These are phyloP conservation scores for Glyphotaelius pellucidus DNA, from an alignment of 2,888 invertebrate genomes.

Conservation along the genomic window DNA sequence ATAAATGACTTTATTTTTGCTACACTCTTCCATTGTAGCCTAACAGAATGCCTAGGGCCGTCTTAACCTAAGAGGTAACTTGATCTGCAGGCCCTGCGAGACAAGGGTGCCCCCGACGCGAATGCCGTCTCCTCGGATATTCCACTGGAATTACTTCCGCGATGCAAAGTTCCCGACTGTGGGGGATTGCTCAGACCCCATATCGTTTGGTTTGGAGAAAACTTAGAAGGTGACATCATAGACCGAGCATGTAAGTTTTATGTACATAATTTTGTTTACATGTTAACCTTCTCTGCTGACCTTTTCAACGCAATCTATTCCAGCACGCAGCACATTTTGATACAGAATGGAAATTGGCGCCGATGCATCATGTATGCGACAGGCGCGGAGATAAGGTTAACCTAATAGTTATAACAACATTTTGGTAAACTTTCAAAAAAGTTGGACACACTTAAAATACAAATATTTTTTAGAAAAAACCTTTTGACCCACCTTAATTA, in stretches of 20 bases:
- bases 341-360: too few species aligned
- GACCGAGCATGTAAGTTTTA: constrained; percentile 77
- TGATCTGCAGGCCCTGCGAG: constrained; percentile 70
- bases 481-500: too few species aligned
- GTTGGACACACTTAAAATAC: too few species aligned
- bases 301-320: too few species aligned
- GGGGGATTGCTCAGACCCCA: constrained; percentile 85
- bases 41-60: neutral
- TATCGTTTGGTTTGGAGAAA: constrained; percentile 94
- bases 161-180: constrained; percentile 81
- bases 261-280: neutral
- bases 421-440: too few species aligned
- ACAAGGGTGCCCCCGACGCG: constrained; percentile 81
- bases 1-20: neutral
- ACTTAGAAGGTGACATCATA: constrained; percentile 80
- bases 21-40: neutral
- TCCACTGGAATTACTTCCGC: constrained; percentile 82
- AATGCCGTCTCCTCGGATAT: constrained; percentile 78
- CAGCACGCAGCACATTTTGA: too few species aligned
- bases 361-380: too few species aligned
- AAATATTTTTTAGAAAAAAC: too few species aligned
- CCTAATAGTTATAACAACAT: too few species aligned
- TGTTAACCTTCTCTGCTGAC: neutral
- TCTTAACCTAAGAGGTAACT: constrained; percentile 22
- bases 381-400: too few species aligned